Conservation (phyloP, 2,888 invertebrate species). For the Philereme transversata region DNA sequence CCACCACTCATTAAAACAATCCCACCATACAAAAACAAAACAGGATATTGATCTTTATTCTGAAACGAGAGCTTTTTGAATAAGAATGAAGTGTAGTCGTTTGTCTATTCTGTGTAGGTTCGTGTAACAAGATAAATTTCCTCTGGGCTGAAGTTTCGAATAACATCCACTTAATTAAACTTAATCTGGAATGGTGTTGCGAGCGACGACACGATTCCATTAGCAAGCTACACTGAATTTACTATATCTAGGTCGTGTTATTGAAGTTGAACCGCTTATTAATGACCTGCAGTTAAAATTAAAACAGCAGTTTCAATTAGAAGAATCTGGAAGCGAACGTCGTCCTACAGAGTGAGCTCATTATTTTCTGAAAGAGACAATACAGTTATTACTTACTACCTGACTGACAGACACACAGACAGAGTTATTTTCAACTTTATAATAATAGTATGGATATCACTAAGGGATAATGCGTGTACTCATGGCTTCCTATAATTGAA, state of each 20-base stretch:
- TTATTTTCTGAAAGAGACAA: no score
- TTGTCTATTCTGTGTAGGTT: constrained; percentile 43
- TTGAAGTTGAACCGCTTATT: constrained; percentile 51
- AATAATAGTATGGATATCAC: no score
- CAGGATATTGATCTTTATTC: constrained; percentile 7
- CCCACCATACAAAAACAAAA: constrained; percentile 3
- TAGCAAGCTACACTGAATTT: constrained; percentile 61
- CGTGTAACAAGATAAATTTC: constrained; percentile 65
- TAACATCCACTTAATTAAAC: constrained; percentile 79
- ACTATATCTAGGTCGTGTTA: constrained; percentile 52
- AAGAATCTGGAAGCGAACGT: not conserved
- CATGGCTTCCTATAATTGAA: no score
- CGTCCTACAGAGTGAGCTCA: no score
- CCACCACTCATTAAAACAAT: no score
- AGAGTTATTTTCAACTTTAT: no score
- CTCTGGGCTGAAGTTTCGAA: constrained; percentile 65
- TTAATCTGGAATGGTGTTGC: constrained; percentile 73
- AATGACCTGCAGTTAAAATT: constrained; percentile 40
- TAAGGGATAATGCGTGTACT: no score
- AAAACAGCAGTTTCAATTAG: constrained; percentile 16
- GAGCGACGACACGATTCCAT: constrained; percentile 72
- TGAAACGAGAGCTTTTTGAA: constrained; percentile 23
- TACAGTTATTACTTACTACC: no score
- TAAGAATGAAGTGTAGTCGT: constrained; percentile 29
- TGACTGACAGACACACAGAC: no score